These are phyloP conservation scores for Pseudomyrmex pallidus DNA, from an alignment of 1,140 invertebrate species.

Conservation along the genomic window DNA sequence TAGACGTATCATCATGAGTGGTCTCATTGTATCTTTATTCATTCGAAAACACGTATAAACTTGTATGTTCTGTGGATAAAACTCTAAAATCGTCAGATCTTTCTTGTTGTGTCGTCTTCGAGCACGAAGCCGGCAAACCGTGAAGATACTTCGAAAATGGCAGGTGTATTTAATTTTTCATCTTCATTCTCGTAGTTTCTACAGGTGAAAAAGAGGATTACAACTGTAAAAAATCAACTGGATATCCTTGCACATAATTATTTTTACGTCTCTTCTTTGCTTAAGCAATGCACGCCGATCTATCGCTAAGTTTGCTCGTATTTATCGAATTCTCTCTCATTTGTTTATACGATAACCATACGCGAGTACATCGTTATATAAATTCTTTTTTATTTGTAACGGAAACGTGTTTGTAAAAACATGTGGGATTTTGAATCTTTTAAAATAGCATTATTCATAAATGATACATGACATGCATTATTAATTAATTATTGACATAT, in stretches of 20 bases:
- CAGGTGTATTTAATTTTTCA: constrained; percentile 25
- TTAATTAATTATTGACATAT: too few species aligned
- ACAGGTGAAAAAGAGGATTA: not conserved
- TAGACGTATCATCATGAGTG: not conserved
- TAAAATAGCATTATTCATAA: too few species aligned
- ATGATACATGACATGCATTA: too few species aligned
- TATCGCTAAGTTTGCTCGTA: constrained; percentile 9
- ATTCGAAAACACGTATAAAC: not conserved
- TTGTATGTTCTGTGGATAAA: not conserved
- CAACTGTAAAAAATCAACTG: constrained; percentile 17
- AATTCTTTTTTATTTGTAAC: not conserved
- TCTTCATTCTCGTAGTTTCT: not conserved
- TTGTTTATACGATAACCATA: constrained; percentile 16
- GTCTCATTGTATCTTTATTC: constrained; percentile 48
- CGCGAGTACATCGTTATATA: not conserved
- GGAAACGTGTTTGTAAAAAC: not conserved
- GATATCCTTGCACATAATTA: constrained; percentile 36
- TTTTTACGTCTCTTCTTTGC: constrained; percentile 33
- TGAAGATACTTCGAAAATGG: not conserved
- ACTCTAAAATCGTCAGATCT: constrained; percentile 5
- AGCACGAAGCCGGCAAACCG: not conserved
- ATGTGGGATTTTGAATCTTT: too few species aligned
- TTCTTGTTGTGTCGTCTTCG: not conserved
- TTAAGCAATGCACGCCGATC: constrained; percentile 3
- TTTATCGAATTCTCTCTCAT: not conserved